A percentile compares a stretch with the other conserved stretches of the same genome.
phyloP scores from a whole-genome alignment of 2,113 vertebrate genomes.

The Nestor notabilis region DNA sequence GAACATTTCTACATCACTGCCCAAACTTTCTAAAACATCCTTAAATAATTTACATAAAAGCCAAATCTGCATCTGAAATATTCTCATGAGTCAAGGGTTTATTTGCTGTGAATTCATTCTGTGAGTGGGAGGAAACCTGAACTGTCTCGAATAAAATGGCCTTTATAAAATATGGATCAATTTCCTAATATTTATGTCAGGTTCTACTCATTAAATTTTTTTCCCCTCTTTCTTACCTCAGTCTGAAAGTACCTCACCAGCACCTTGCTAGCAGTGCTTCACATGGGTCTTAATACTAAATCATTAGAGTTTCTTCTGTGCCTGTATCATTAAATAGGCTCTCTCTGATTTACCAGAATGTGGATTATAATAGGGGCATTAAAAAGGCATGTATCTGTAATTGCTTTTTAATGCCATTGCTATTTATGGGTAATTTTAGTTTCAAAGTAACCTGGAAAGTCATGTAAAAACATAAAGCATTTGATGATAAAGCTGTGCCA shows the following conservation, averaged over 20 bases:
- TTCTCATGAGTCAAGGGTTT: slow-evolving; percentile 3
- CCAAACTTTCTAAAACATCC: not conserved
- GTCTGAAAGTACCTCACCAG: not conserved
- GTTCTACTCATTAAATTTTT: not conserved
- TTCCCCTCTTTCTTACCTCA: not conserved
- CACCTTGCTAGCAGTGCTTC: not conserved
- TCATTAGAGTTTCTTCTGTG: not conserved
- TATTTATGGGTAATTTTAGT: not conserved
- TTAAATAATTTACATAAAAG: slow-evolving; percentile 62
- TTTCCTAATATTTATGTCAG: slow-evolving; percentile 36
- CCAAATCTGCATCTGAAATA: slow-evolving; percentile 49
- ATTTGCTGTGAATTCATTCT: slow-evolving; percentile 12
- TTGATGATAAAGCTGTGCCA: not conserved
- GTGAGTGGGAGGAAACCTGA: slow-evolving; percentile 34
- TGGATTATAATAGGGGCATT: slow-evolving; percentile 19
- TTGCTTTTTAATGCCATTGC: slow-evolving; percentile 22
- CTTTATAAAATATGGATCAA: slow-evolving; percentile 40
- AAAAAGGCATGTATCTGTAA: slow-evolving; percentile 23
- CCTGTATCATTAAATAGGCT: not conserved
- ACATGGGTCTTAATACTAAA: not conserved
- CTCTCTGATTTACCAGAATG: slow-evolving; percentile 2
- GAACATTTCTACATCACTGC: slow-evolving; percentile 13
- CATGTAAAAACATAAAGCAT: not conserved
- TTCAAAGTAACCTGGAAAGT: slow-evolving; percentile 15
- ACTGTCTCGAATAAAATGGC: not conserved